phyloP scores from a whole-genome alignment of 2,113 vertebrate species.

The Hydrolagus affinis region DNA sequence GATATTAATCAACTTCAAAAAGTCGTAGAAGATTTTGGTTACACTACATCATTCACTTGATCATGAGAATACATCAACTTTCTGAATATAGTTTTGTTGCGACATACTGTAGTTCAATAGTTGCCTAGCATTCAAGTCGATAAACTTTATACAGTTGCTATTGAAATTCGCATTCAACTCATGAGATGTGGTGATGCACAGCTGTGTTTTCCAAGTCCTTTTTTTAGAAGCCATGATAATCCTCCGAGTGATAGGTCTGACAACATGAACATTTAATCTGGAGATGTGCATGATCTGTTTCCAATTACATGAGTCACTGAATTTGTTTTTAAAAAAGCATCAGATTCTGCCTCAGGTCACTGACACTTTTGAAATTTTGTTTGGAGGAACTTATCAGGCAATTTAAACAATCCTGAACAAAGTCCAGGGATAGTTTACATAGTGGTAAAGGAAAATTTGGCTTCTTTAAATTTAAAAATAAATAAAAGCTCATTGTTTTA shows the following conservation, averaged over 20 bases:
- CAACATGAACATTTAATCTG: not conserved
- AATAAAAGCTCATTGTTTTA: too few species aligned
- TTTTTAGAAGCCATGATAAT: not conserved
- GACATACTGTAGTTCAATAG: not conserved
- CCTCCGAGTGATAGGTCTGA: not conserved
- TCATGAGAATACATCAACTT: not conserved
- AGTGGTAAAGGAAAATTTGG: too few species aligned
- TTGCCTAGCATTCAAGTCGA: not conserved
- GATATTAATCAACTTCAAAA: not conserved
- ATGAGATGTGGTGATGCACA: not conserved
- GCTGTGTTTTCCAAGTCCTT: not conserved
- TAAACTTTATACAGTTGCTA: too few species aligned
- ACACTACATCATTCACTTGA: not conserved
- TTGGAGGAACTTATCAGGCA: not conserved
- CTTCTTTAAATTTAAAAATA: too few species aligned
- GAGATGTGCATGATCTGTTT: conserved; percentile 10
- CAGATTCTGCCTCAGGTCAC: conserved; percentile 10
- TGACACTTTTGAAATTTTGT: not conserved
- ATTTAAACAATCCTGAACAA: not conserved
- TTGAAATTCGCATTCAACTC: not conserved
- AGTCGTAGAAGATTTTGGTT: not conserved
- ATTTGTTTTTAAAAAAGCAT: not conserved
- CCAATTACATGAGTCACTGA: conserved; percentile 11
- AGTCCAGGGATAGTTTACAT: not conserved
- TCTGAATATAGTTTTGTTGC: not conserved